Base-by-base conservation (phyloP, 2,888 invertebrate species). In the Zygogramma bicolorata region DNA sequence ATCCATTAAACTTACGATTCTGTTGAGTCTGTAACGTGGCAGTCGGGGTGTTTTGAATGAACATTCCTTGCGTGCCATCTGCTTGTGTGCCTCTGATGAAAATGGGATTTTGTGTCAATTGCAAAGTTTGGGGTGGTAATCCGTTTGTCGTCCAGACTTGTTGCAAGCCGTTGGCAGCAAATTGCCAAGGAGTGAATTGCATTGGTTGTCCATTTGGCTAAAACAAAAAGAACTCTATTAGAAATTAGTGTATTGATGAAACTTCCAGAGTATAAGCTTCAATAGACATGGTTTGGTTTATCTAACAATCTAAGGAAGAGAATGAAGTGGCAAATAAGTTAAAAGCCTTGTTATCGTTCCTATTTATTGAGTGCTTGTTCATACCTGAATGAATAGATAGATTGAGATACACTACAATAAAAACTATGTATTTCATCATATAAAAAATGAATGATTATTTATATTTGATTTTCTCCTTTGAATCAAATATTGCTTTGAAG, bases 181-280 rank as follows among this genome's bases (percentile, higher is more conserved):
- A 92, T 88, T 93, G 93, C 95, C 95, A 95, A 1, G 94, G 93
- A 0, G 91, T 86, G 82, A 95, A 93, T 87, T 95, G 95, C 93
- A 95, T 94, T 72, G 90, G 90, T 80, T 92, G 93, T 7, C 92
- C 91, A 29, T 91, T 89, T 25, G 90, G 85, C 91, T 91, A 77
- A 76, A 70, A 61, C 68, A 65, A 74, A 59, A 58, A 31, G 18
- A 22, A 27, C n/a, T 46, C 34, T 38, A 3, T 22, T 3, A 42
- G 27, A 38, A 34, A 60, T n/a, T 7, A 5, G 25, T 29, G 27
- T 3, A 15, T 27, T 25, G 18, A 8, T 20, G 53, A 20, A 13
- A 8, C 1, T 3, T n/a, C 20, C 13, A 13, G 13, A 34, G 13
- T 20, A 20, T 13, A 20, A 46, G 20, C 8, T 3, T 46, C 46